A percentile compares a stretch with the other conserved stretches of the same genome.
Conservation (phyloP, 2,888 invertebrate genomes). For the Linyphia triangularis region DNA sequence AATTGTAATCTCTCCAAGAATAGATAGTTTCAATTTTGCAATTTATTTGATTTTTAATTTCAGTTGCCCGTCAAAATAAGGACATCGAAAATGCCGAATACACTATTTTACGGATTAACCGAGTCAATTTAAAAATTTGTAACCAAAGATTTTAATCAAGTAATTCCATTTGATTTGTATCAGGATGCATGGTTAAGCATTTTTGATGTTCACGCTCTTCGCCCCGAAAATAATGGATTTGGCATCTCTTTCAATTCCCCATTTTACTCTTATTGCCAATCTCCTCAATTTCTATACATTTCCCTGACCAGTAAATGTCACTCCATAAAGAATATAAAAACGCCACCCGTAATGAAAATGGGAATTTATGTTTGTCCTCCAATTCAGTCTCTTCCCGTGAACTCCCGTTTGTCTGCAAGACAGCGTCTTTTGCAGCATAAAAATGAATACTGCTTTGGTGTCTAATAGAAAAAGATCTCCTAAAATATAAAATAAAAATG, state of each 20-base stretch:
- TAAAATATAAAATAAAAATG: conserved; percentile 17
- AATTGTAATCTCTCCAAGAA: too few species aligned
- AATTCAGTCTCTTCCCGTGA: neutral
- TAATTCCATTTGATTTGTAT: too few species aligned
- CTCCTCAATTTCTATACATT: neutral
- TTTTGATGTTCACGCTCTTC: neutral
- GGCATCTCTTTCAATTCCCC: neutral
- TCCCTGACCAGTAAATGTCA: neutral
- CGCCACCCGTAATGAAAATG: conserved; percentile 47
- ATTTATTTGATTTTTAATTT: too few species aligned
- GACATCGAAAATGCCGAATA: too few species aligned
- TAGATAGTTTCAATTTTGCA: too few species aligned
- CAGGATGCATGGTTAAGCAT: too few species aligned
- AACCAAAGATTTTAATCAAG: too few species aligned
- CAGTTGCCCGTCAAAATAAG: too few species aligned
- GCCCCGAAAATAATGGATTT: neutral
- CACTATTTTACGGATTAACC: too few species aligned
- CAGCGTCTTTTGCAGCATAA: conserved; percentile 39
- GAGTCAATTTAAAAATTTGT: too few species aligned
- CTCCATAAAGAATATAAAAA: conserved; percentile 30
- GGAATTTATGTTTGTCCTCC: conserved; percentile 29
- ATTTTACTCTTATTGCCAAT: neutral
- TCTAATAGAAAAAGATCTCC: neutral
- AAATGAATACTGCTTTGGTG: conserved; percentile 24
- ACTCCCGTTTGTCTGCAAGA: neutral